Percentiles rank a stretch among this genome's conserved stretches.
These are phyloP conservation scores for Danio kyathit DNA, from an alignment of 2,797 vertebrate species.

Conservation along the genomic window DNA sequence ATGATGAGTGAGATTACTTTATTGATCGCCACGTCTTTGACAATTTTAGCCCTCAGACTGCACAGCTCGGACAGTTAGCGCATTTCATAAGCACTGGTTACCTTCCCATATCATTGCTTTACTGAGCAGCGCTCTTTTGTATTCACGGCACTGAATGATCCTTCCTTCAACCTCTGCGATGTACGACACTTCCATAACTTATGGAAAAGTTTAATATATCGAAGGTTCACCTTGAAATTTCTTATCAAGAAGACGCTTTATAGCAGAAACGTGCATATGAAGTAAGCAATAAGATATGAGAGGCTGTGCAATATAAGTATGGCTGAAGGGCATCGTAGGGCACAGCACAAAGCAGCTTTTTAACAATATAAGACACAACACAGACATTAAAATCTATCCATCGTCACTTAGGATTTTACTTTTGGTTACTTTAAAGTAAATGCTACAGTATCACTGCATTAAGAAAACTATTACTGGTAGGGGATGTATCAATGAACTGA, in stretches of 20 bases:
- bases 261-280: background rate
- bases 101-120: conserved; percentile 30
- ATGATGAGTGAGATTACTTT: conserved; percentile 76
- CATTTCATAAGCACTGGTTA: conserved; percentile 35
- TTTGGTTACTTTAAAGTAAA: too few species aligned
- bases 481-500: too few species aligned
- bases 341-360: too few species aligned
- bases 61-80: conserved; percentile 35
- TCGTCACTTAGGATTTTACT: too few species aligned
- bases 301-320: too few species aligned
- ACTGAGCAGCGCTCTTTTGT: conserved; percentile 28
- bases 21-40: conserved; percentile 61
- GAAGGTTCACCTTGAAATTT: background rate
- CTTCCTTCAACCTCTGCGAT: conserved; percentile 1
- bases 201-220: conserved; percentile 7
- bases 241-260: background rate
- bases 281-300: background rate
- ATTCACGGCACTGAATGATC: conserved; percentile 34
- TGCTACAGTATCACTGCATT: too few species aligned
- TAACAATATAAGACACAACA: too few species aligned
- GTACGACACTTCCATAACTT: background rate
- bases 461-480: too few species aligned
- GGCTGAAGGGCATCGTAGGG: too few species aligned
- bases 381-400: too few species aligned
- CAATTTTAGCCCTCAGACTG: conserved; percentile 31